Percentiles rank a stretch among this genome's conserved stretches.
phyloP scores from a whole-genome alignment of 2,888 invertebrate species.

The Rotaria macrura region DNA sequence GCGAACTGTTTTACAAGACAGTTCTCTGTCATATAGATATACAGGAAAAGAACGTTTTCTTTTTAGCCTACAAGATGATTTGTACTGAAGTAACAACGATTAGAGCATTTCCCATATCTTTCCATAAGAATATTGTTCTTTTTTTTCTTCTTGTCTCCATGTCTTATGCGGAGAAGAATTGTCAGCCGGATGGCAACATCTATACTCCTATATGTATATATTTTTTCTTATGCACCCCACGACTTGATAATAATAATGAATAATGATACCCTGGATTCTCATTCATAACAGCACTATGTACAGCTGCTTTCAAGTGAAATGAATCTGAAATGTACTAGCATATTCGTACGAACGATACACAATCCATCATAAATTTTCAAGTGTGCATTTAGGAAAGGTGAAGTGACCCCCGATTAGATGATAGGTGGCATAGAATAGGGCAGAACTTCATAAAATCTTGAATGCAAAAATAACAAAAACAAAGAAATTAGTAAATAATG shows the following conservation, averaged over 20 bases:
- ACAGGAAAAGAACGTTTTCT: background rate
- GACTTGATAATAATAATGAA: background rate
- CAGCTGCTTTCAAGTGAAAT: background rate
- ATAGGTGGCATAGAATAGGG: background rate
- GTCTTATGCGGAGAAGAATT: background rate
- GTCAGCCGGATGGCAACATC: background rate
- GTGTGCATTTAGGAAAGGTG: background rate
- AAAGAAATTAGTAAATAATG: background rate
- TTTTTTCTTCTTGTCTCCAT: background rate
- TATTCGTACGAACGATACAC: background rate
- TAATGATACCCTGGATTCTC: background rate
- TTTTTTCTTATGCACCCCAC: background rate
- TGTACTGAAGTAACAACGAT: constrained; percentile 4
- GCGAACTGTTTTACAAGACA: background rate
- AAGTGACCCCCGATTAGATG: background rate
- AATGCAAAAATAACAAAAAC: background rate
- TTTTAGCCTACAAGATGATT: background rate
- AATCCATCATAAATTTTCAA: background rate
- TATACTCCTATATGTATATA: background rate
- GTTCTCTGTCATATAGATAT: background rate
- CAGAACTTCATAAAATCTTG: background rate
- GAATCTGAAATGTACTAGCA: background rate
- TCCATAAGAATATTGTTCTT: background rate
- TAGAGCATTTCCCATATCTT: background rate
- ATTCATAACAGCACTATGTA: background rate